Evolutionary conservation across 2,113 vertebrate genomes (phyloP), one percentile per base, ranked within the genome.

Genomic region (Anguilla japonica): DNA sequence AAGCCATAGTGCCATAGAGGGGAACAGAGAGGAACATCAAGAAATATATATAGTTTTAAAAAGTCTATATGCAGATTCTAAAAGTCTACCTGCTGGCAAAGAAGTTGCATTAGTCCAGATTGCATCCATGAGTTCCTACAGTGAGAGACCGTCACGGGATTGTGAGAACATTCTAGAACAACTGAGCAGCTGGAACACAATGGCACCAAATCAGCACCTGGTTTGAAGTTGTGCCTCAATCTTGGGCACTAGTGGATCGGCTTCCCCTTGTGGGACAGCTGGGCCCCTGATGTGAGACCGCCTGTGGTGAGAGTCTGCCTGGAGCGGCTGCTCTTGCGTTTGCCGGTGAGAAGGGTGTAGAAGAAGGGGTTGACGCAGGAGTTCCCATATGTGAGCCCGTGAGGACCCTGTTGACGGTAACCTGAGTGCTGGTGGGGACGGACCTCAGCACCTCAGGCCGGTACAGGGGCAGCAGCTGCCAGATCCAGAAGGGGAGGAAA

Each of bases 361-460:
- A 97, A 96, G 92, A 97, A 97, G 0, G 96, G 96, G 88, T 97
- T 96, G 34, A 97, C 96, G 39, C 96, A 97, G 0, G 96, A 97
- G 94, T 97, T 97, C 22, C 96, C 96, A 0, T 96, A 97, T 1
- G 96, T 97, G 87, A 97, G 90, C 8, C 95, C 0, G 96, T 97
- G 29, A 97, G 95, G 86, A 96, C 93, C 3, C 96, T 95, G 91
- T 96, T 97, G 46, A 97, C 93, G 26, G 96, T 96, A 86, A 96
- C 95, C 90, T 97, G 95, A 0, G 95, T 96, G 53, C 95, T 93
- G 34, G 95, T 94, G 0, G 96, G 95, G 34, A 97, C 89, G 3
- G 93, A 92, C 63, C 91, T 91, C 85, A 96, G 89, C 88, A 94
- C 91, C n/a, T 96, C 94, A 0, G 95, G 95, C 79, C 94, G 89